These are phyloP conservation scores for Enteromius argenteus DNA, from an alignment of 2,797 vertebrate species.

Conservation along the genomic window DNA sequence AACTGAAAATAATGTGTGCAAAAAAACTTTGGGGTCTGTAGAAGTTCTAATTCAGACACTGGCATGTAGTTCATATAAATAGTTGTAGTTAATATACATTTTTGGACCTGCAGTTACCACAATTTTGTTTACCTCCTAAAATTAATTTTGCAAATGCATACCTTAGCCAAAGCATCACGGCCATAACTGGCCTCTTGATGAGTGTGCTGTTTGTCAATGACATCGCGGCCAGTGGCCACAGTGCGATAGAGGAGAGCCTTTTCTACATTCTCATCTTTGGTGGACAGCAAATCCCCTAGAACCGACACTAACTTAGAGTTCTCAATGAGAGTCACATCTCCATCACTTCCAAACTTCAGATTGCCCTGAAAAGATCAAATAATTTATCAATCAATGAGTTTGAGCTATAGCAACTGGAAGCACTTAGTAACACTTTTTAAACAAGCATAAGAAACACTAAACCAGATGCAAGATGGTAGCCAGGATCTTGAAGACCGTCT, in stretches of 20 bases:
- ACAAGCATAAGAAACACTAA: slow-evolving; percentile 41
- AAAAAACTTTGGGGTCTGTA: neutral
- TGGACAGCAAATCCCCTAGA: slow-evolving; percentile 87
- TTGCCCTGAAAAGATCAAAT: slow-evolving; percentile 83
- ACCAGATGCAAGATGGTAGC: slow-evolving; percentile 96
- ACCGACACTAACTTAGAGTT: slow-evolving; percentile 84
- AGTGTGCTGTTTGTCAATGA: slow-evolving; percentile 97
- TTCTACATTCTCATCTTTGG: slow-evolving; percentile 89
- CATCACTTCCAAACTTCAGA: slow-evolving; percentile 89
- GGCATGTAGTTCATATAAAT: neutral
- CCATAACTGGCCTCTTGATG: slow-evolving; percentile 93
- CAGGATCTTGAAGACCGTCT: slow-evolving; percentile 94
- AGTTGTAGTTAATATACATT: neutral
- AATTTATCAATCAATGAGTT: neutral
- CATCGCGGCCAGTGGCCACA: slow-evolving; percentile 91
- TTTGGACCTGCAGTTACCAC: neutral
- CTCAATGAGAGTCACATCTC: slow-evolving; percentile 90
- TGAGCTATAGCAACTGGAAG: neutral
- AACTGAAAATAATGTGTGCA: neutral
- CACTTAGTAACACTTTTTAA: neutral
- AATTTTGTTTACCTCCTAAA: neutral
- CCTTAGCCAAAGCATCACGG: slow-evolving; percentile 95
- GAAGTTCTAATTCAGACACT: neutral
- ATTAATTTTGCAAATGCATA: slow-evolving; percentile 62
- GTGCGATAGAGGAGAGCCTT: slow-evolving; percentile 96